Conservation (phyloP, 1,140 invertebrate genomes). For the Drosophila jambulina region DNA sequence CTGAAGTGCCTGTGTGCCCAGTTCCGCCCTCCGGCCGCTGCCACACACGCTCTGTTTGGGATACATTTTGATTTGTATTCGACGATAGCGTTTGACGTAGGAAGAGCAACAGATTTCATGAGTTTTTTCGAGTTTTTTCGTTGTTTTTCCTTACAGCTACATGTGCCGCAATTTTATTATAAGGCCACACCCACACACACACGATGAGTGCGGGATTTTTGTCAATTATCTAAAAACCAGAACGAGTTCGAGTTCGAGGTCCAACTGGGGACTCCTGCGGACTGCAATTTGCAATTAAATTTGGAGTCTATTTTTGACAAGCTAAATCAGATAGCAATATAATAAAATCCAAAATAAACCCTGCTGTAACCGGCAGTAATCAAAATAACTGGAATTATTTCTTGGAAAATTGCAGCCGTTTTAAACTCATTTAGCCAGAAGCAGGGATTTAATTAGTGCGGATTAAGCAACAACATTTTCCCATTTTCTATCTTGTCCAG, state of each 20-base stretch:
- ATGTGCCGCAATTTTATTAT: conserved; percentile 73
- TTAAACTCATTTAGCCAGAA: background rate
- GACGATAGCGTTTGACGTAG: conserved; percentile 77
- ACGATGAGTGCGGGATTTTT: conserved; percentile 43
- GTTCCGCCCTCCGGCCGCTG: conserved; percentile 4
- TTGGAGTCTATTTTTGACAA: conserved; percentile 30
- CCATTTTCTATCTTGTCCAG: too few species aligned
- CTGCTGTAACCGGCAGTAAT: background rate
- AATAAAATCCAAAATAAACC: too few species aligned
- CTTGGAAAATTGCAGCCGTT: background rate
- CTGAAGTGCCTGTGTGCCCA: conserved; percentile 30
- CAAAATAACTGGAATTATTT: background rate
- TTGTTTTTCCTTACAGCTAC: conserved; percentile 31
- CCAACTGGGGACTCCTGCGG: background rate
- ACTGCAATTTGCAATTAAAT: conserved; percentile 49
- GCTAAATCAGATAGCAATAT: conserved; percentile 16
- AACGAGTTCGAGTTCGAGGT: conserved; percentile 29
- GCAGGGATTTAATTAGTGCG: background rate
- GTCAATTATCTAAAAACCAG: conserved; percentile 54
- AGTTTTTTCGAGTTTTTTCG: conserved; percentile 21
- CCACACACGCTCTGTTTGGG: conserved; percentile 25
- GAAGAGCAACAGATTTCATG: conserved; percentile 74
- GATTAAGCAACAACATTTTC: background rate
- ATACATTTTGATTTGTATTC: conserved; percentile 67
- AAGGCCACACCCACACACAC: conserved; percentile 15